Percentiles rank a stretch among this genome's conserved stretches.
phyloP scores from a whole-genome alignment of 1,140 invertebrate genomes.

The Drosophila persimilis region DNA sequence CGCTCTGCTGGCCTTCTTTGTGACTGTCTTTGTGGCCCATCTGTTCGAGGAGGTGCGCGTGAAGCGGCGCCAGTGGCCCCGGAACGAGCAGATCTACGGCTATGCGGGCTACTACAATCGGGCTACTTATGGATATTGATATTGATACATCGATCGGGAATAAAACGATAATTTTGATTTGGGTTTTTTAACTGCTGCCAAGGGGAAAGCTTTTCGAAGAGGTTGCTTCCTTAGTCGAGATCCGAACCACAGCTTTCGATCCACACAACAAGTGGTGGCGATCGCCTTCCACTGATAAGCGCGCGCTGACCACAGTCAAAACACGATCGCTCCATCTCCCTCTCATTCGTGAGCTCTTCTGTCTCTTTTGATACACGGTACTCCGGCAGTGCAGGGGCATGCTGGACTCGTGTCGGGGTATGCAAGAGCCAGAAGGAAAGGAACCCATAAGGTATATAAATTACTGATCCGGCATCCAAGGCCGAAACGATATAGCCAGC shows the following conservation, averaged over 20 bases:
- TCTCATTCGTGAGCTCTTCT: not conserved
- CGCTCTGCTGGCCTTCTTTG: slow-evolving; percentile 39
- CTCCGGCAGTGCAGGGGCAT: too few species aligned
- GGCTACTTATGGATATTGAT: slow-evolving; percentile 68
- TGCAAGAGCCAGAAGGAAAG: too few species aligned
- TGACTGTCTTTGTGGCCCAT: slow-evolving; percentile 52
- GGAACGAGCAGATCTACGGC: slow-evolving; percentile 73
- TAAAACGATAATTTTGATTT: slow-evolving; percentile 5
- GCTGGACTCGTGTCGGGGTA: too few species aligned
- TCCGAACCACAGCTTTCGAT: slow-evolving; percentile 54
- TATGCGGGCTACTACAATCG: slow-evolving; percentile 68
- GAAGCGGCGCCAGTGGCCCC: slow-evolving; percentile 65
- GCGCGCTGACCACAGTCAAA: slow-evolving; percentile 42
- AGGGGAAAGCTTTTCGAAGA: too few species aligned
- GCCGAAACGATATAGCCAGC: too few species aligned
- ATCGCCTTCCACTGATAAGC: slow-evolving; percentile 5
- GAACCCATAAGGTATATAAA: too few species aligned
- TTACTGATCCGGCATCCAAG: too few species aligned
- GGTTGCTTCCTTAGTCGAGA: slow-evolving; percentile 7
- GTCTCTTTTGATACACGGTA: not conserved
- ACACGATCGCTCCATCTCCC: not conserved
- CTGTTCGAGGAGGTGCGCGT: slow-evolving; percentile 59
- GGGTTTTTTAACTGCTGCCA: not conserved
- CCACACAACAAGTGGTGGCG: slow-evolving; percentile 46
- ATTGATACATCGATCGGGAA: slow-evolving; percentile 23